phyloP scores from a whole-genome alignment of 2,888 invertebrate species.

The Mamestra brassicae region DNA sequence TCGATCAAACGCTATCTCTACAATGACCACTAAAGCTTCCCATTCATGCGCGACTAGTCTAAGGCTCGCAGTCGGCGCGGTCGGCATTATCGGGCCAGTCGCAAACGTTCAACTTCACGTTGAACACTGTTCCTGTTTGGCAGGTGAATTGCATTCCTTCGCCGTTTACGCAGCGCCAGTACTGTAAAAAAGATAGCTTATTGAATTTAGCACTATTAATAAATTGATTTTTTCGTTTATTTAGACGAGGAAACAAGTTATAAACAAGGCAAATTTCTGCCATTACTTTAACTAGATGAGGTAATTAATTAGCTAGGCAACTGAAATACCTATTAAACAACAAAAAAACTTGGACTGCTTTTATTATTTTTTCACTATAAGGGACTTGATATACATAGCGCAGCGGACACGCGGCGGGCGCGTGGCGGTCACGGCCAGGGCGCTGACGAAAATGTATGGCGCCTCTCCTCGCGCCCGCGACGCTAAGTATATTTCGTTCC shows the following conservation, averaged over 20 bases:
- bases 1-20: constrained; percentile 57
- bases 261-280: neutral
- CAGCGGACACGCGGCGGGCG: too few species aligned
- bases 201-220: neutral
- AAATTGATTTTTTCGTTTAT: too few species aligned
- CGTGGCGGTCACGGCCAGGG: too few species aligned
- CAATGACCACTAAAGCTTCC: constrained; percentile 45
- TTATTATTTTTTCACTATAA: too few species aligned
- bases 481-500: too few species aligned
- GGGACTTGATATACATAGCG: too few species aligned
- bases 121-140: constrained; percentile 94
- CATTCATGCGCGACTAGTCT: constrained; percentile 57
- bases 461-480: too few species aligned
- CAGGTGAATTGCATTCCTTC: constrained; percentile 94
- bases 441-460: too few species aligned
- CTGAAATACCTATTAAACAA: neutral
- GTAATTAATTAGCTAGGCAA: constrained; percentile 27
- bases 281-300: neutral
- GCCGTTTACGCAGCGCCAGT: constrained; percentile 96
- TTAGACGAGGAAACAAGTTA: neutral
- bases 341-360: neutral
- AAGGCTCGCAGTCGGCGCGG: constrained; percentile 90
- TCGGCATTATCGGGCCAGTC: constrained; percentile 95
- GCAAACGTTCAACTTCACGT: constrained; percentile 93
- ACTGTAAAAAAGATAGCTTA: constrained; percentile 87